A percentile compares a stretch with the other conserved stretches of the same genome.
Evolutionary conservation across 2,888 invertebrate genomes (phyloP).

Genomic region (Ferrisia virgata): DNA sequence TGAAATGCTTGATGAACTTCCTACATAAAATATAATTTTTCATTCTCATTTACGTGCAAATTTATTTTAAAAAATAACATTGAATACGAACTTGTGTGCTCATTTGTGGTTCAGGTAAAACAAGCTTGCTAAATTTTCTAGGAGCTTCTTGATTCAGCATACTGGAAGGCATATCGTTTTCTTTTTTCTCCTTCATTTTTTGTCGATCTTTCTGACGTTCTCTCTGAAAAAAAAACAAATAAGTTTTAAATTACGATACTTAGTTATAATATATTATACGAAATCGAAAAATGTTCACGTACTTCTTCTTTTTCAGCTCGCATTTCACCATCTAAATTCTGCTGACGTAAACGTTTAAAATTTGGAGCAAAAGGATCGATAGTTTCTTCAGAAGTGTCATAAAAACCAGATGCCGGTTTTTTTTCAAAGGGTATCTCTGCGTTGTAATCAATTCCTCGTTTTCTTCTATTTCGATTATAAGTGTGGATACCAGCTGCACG

Average conservation of each 20-base stretch:
- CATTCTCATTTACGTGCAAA: no score
- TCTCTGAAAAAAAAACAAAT: constrained; percentile 58
- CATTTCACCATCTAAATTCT: constrained; percentile 88
- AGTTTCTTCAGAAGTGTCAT: constrained; percentile 86
- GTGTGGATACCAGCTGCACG: constrained; percentile 89
- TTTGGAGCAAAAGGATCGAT: constrained; percentile 87
- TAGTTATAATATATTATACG: background rate
- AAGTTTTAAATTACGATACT: constrained; percentile 3
- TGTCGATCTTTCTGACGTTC: constrained; percentile 93
- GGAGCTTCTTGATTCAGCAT: constrained; percentile 86
- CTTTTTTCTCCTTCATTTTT: constrained; percentile 90
- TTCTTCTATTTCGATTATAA: constrained; percentile 61
- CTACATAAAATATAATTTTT: constrained; percentile 52
- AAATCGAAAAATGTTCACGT: constrained; percentile 37
- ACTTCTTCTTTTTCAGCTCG: constrained; percentile 88
- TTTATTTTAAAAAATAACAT: background rate
- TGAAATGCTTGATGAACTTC: constrained; percentile 90
- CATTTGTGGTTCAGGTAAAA: constrained; percentile 94
- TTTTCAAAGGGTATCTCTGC: constrained; percentile 97
- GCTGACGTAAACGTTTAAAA: constrained; percentile 84
- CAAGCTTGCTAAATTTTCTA: constrained; percentile 89
- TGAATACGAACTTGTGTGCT: constrained; percentile 62
- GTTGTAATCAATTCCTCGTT: constrained; percentile 94
- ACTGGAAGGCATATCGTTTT: constrained; percentile 89
- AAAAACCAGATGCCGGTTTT: constrained; percentile 86